Evolutionary conservation across 2,797 vertebrate genomes (phyloP).

Genomic region (Sylvia borin): DNA sequence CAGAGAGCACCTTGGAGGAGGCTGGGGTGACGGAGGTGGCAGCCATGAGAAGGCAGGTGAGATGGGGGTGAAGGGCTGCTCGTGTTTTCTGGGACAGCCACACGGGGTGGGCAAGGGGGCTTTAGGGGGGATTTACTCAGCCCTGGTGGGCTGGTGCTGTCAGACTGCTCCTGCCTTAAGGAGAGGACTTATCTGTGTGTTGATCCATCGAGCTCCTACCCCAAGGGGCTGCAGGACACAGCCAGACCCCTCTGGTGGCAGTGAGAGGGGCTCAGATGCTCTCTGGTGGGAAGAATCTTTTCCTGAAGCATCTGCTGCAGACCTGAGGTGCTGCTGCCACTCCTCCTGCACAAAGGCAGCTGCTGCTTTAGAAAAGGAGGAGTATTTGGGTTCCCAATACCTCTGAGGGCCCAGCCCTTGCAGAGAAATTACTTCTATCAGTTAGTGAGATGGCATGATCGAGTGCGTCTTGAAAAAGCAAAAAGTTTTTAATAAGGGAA

Average conservation of each 20-base stretch:
- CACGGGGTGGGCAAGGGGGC: neutral
- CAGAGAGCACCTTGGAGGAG: slow-evolving; percentile 66
- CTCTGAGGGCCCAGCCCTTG: too few relatives aligned
- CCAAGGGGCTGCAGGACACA: neutral
- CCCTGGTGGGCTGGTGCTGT: neutral
- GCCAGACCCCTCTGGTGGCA: neutral
- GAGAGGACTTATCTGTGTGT: neutral
- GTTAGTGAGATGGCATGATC: too few relatives aligned
- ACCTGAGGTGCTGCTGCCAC: neutral
- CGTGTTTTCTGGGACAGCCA: neutral
- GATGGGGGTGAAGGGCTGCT: neutral
- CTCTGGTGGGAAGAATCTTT: neutral
- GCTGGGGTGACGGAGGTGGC: slow-evolving; percentile 73
- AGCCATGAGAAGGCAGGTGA: slow-evolving; percentile 81
- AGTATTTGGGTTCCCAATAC: too few relatives aligned
- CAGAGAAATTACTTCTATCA: too few relatives aligned
- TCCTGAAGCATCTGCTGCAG: neutral
- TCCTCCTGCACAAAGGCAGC: neutral
- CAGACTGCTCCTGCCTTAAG: neutral
- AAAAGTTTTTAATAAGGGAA: too few relatives aligned
- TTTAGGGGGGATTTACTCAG: neutral
- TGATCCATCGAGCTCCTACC: fast-evolving
- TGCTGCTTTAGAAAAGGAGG: neutral
- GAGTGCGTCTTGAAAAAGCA: too few relatives aligned
- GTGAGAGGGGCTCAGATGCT: neutral